Conservation (phyloP, 2,888 invertebrate genomes). For the Lucinisca nassula region DNA sequence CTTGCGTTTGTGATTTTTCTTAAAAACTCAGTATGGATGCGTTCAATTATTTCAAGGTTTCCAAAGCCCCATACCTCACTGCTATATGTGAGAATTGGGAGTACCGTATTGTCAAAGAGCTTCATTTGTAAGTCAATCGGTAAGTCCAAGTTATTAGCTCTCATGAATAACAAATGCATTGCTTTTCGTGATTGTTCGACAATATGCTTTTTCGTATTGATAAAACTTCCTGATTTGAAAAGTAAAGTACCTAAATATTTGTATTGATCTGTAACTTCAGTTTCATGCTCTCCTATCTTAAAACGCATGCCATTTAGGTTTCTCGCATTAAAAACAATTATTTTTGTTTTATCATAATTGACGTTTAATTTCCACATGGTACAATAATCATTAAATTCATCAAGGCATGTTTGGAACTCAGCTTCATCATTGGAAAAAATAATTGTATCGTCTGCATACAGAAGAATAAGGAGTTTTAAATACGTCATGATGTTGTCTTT, state of each 20-base stretch:
- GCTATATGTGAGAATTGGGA: conserved; percentile 26
- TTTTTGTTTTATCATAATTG: neutral
- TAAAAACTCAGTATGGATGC: neutral
- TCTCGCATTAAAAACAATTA: neutral
- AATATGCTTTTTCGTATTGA: neutral
- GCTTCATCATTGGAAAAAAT: conserved; percentile 5
- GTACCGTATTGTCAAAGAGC: conserved; percentile 18
- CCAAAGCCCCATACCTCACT: conserved; percentile 29
- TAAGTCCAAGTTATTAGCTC: conserved; percentile 24
- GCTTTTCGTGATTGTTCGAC: conserved; percentile 13
- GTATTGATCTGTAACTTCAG: conserved; percentile 13
- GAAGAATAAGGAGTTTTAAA: neutral
- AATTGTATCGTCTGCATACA: neutral
- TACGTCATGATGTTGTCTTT: neutral
- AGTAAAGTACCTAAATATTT: conserved; percentile 22
- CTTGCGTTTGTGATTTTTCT: neutral
- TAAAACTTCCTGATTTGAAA: conserved; percentile 18
- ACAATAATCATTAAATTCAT: neutral
- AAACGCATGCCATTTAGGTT: neutral
- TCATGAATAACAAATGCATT: conserved; percentile 5
- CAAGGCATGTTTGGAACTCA: conserved; percentile 7
- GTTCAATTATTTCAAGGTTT: conserved; percentile 27
- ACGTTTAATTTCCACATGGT: neutral
- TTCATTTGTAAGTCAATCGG: conserved; percentile 19
- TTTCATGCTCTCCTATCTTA: neutral